Evolutionary conservation across 2,888 invertebrate species (phyloP).

Genomic region (Yponomeuta sedellus): DNA sequence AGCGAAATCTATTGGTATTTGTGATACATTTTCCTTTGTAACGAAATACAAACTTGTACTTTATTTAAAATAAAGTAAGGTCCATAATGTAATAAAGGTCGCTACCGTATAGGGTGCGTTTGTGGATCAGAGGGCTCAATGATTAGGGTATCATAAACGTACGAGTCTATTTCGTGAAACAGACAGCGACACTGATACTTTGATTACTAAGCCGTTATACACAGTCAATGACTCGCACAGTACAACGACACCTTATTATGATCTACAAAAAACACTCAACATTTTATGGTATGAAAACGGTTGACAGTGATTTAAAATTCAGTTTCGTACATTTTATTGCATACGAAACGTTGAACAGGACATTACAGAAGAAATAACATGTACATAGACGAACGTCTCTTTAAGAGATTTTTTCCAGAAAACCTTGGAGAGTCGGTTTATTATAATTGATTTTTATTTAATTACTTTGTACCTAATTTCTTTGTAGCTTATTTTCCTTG

Average conservation of each 20-base stretch:
- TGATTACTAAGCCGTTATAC: conserved; percentile 35
- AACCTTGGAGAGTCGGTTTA: no score
- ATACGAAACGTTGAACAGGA: no score
- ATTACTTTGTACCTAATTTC: no score
- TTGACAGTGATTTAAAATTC: no score
- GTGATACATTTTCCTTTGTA: conserved; percentile 30
- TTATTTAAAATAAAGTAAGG: background rate
- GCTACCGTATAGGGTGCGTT: conserved; percentile 11
- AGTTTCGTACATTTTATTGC: no score
- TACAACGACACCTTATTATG: background rate
- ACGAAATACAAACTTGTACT: background rate
- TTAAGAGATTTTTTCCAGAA: no score
- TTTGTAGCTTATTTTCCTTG: background rate
- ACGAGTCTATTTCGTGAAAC: conserved; percentile 54
- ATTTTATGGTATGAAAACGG: no score
- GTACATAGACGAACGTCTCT: no score
- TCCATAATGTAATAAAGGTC: background rate
- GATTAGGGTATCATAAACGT: conserved; percentile 63
- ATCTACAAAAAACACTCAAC: background rate
- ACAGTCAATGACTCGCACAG: conserved; percentile 15
- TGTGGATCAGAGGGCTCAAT: conserved; percentile 53
- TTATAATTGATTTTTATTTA: no score
- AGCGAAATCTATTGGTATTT: conserved; percentile 36
- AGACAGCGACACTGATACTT: conserved; percentile 46
- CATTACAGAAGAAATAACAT: no score